Conservation (phyloP, 2,113 vertebrate genomes). For the Hyaena hyaena region DNA sequence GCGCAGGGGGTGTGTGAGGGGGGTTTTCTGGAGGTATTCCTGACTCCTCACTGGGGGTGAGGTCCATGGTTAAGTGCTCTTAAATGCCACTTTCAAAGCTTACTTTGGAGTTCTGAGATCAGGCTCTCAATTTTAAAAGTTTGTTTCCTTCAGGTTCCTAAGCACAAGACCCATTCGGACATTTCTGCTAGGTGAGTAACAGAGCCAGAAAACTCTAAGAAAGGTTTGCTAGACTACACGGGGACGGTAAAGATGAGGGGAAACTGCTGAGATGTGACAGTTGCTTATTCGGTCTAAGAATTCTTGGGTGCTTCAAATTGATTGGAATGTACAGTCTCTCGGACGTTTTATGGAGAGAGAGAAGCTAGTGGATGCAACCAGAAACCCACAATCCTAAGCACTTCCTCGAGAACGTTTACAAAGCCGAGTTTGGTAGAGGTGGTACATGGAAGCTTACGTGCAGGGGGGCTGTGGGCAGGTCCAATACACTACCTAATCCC, state of each 20-base stretch:
- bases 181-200: not conserved
- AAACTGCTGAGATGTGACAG: not conserved
- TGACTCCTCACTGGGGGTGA: constrained; percentile 44
- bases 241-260: not conserved
- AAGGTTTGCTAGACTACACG: not conserved
- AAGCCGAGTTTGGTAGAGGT: constrained; percentile 72
- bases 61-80: constrained; percentile 68
- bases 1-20: not conserved
- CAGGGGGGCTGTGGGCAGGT: constrained; percentile 77
- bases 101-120: constrained; percentile 70
- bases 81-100: constrained; percentile 35
- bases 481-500: constrained; percentile 75
- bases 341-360: constrained; percentile 47
- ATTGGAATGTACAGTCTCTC: constrained; percentile 80
- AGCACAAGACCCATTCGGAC: constrained; percentile 22
- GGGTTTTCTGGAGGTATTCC: constrained; percentile 61
- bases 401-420: constrained; percentile 63
- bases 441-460: constrained; percentile 63
- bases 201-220: constrained; percentile 54
- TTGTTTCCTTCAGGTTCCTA: constrained; percentile 36
- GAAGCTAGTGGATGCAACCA: constrained; percentile 56
- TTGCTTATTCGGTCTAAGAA: constrained; percentile 54
- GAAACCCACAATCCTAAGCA: constrained; percentile 73
- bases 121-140: constrained; percentile 61
- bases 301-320: constrained; percentile 58